Base-by-base conservation (phyloP, 2,797 vertebrate species). In the Gymnothorax javanicus region DNA sequence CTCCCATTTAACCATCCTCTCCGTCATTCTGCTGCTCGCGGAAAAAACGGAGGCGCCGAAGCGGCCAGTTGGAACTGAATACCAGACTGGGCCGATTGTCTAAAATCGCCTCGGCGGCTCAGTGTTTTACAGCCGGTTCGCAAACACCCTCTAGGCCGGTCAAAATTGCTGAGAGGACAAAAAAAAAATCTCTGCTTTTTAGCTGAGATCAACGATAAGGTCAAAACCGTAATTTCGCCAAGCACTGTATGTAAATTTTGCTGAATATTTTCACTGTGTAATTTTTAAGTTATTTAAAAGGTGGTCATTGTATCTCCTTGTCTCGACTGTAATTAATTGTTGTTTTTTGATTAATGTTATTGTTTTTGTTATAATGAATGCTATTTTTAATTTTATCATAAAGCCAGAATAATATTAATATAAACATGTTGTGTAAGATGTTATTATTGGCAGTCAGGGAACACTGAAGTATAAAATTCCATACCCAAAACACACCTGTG, bases 211-310 rank as follows among this genome's bases (percentile, higher is more conserved):
- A 13, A 1, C n/a, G 17, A 11, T 25, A 59, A 57, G 62, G 79
- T 67, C 60, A 64, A 83, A 79, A 86, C 50, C 11, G 64, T 64
- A 43, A 75, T 27, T 33, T 84, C 17, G 25, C n/a, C 60, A n/a
- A 86, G 81, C 86, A 86, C 62, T 83, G 86, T 86, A n/a, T 83
- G 54, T 82, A 86, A 83, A 86, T 86, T 60, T 86, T 58, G 52
- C 79, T 57, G 77, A 86, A 71, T 83, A 71, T 86, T 86, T 69
- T 86, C 81, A 23, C 77, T 58, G 62, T 64, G 52, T 93, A 93
- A 94, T 94, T 94, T 93, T 94, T 96, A 96, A 96, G 92, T 96
- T 96, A 96, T 96, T 96, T 93, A 92, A 94, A 93, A 86, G 86
- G 92, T 92, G 91, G 91, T 91, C 85, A 33, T 83, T n/a, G 88